Evolutionary conservation across 2,888 invertebrate genomes (phyloP), one percentile per base, ranked within the genome.

Genomic region (Pilophorus perplexus): DNA sequence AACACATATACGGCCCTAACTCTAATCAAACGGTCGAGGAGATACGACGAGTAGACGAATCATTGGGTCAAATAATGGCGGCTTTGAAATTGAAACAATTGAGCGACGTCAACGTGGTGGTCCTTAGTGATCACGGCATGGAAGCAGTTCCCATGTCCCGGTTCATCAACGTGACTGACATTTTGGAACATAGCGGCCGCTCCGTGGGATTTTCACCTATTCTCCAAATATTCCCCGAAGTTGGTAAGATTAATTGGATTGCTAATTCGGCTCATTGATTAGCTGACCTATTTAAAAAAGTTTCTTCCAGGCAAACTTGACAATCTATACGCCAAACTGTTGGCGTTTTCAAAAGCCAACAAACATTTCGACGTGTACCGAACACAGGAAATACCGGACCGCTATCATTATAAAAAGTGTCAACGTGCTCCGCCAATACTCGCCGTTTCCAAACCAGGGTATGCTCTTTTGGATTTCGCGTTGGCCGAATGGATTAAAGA

Each of bases 91-190:
- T 44, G 14, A 67, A 67, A 33, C 77, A 80, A 20, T 73, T 76
- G 3, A 77, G 81, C 25, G 78, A 79, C 70, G 79, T 84, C 0
- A 86, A 88, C 74, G 79, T 89, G 1, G 80, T 89, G 65, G 80
- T 88, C 68, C 75, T 87, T 44, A 87, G 87, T 76, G 88, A 89
- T 76, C 89, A 89, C 76, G 89, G 89, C 14, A 85, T 88, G 83
- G 75, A 80, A 1, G 76, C 78, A 23, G 83, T 86, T 0, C 80
- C 76, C 1, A 76, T 79, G 14, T 75, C 79, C 3, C 76, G 78
- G 70, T 81, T 85, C 71, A 81, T 85, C 33, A 80, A 85, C 74
- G 75, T 85, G 20, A 80, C 80, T 0, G 76, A 79, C 27, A 81
- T 80, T 71, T 75, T 85, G 33, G 77, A 77, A 68, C 75, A 78